Percentiles rank a stretch among this genome's conserved stretches.
Conservation (phyloP, 2,797 vertebrate species). For the Sebastiscus albofasciatus region DNA sequence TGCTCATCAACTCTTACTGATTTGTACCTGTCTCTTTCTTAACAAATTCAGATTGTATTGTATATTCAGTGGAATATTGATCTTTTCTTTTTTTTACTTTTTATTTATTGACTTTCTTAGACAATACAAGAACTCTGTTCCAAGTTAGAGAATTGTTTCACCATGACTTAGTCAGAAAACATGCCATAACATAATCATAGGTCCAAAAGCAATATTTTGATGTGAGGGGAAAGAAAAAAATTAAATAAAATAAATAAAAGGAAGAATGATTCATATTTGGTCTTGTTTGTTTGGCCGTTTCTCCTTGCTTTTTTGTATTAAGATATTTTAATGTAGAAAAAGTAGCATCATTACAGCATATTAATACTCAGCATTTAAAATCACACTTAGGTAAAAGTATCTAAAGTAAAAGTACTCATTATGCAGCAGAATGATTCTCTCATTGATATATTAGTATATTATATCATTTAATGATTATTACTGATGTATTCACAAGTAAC, state of each 20-base stretch:
- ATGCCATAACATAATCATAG: too few relatives aligned
- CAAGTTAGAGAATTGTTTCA: too few relatives aligned
- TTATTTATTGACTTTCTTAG: background rate
- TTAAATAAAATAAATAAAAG: too few relatives aligned
- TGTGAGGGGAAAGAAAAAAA: too few relatives aligned
- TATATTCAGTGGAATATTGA: background rate
- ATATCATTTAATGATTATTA: background rate
- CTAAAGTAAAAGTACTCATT: background rate
- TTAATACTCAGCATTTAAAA: background rate
- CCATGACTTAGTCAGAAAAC: too few relatives aligned
- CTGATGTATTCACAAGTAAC: background rate
- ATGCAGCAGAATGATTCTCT: background rate
- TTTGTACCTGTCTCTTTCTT: background rate
- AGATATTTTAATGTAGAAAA: background rate
- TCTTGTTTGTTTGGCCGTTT: too few relatives aligned
- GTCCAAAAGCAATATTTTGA: too few relatives aligned
- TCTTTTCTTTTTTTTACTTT: background rate
- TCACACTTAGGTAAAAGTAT: background rate
- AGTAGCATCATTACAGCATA: background rate
- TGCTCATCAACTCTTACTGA: background rate
- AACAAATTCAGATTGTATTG: background rate
- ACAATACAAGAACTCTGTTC: too few relatives aligned
- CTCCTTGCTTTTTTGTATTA: too few relatives aligned
- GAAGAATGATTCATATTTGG: too few relatives aligned
- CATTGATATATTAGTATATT: background rate